phyloP scores from a whole-genome alignment of 2,888 invertebrate genomes.

The Dioctria linearis region DNA sequence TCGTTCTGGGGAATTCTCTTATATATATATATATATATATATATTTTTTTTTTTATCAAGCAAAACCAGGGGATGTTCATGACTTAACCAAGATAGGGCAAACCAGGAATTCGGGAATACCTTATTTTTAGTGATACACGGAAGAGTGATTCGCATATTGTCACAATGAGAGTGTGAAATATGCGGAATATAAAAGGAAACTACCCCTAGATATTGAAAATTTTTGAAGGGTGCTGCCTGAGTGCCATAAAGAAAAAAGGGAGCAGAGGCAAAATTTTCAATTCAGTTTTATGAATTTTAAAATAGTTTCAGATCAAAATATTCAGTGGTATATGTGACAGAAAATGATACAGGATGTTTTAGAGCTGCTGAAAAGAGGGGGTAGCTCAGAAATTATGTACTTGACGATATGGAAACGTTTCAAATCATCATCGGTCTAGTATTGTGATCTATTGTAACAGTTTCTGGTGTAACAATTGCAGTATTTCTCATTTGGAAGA shows the following conservation, averaged over 20 bases:
- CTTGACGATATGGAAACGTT: conserved; percentile 4
- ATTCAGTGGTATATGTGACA: conserved; percentile 21
- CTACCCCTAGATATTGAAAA: conserved; percentile 32
- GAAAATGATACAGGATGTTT: conserved; percentile 31
- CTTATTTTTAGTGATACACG: conserved; percentile 10
- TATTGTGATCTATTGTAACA: conserved; percentile 33
- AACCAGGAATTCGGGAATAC: conserved; percentile 39
- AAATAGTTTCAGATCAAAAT: conserved; percentile 52
- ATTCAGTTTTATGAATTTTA: conserved; percentile 53
- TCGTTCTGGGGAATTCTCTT: conserved; percentile 40
- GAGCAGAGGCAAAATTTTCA: conserved; percentile 42
- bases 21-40: neutral
- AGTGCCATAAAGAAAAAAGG: conserved; percentile 33
- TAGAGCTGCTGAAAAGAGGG: conserved; percentile 28
- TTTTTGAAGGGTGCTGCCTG: conserved; percentile 18
- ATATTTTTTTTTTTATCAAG: neutral
- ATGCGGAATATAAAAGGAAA: conserved; percentile 52
- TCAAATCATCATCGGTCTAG: conserved; percentile 26
- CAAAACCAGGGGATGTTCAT: conserved; percentile 33
- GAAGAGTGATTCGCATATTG: conserved; percentile 54
- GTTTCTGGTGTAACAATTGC: conserved; percentile 15
- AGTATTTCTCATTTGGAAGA: conserved; percentile 36
- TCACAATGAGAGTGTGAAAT: conserved; percentile 57
- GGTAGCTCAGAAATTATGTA: neutral
- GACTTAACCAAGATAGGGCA: conserved; percentile 18